Base-by-base conservation (phyloP, 2,888 invertebrate genomes). In the Labia minor region DNA sequence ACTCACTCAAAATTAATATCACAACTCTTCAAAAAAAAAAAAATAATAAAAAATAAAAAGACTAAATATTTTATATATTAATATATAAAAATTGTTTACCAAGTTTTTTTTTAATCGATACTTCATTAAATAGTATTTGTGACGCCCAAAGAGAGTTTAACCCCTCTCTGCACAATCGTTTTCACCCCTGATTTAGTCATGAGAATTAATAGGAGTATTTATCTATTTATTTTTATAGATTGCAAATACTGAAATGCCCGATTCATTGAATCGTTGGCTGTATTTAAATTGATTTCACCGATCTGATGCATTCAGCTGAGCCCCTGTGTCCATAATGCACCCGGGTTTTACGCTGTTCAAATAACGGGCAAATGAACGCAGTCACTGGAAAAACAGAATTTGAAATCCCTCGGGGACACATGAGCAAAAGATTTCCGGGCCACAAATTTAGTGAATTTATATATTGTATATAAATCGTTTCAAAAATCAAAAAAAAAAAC, bases 281-380 rank as follows among this genome's bases (percentile, higher is more conserved):
- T 49, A 49, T 49, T 49, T 49, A 49, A 49, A 49, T 49, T 49
- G 49, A 49, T 49, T 49, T 49, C 49, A 14, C 49, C 49, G n/a
- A 49, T n/a, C 8, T 49, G 49, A 49, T 49, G 49, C 49, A 49
- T 49, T 49, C 49, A 49, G 49, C 49, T 49, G 49, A 16, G 16
- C n/a, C 49, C 49, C 49, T 49, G 49, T 49, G 49, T 49, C 49
- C 49, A 49, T 49, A 49, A 49, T 49, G 49, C 49, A 49, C n/a
- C 49, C 49, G 49, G 49, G 49, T 49, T 49, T 49, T 49, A 14
- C 49, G 49, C 14, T 49, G 49, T 49, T 11, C 49, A 49, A 49
- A 49, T 49, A 49, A 49, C 49, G 49, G 49, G 16, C 49, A 49
- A 49, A 49, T 49, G 49, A 49, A 49, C 49, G 49, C 49, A 49